Evolutionary conservation across 2,113 vertebrate genomes (phyloP).

Genomic region (Oncorhynchus clarkii): DNA sequence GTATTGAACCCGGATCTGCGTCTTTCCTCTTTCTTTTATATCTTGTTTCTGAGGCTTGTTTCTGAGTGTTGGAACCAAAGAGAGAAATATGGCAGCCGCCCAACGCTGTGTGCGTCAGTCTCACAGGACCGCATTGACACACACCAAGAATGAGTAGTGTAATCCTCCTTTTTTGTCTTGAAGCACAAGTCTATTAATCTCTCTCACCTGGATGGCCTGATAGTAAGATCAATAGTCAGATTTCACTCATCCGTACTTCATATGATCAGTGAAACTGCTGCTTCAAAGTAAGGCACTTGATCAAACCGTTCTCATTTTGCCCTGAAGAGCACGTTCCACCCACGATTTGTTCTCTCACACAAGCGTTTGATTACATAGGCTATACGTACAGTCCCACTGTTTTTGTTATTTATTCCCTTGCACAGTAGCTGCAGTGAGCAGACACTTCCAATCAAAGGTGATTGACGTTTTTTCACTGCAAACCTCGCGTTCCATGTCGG

Average conservation of each 20-base stretch:
- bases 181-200: background rate
- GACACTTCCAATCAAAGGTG: conserved; percentile 48
- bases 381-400: conserved; percentile 6
- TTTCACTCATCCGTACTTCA: background rate
- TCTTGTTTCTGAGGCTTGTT: conserved; percentile 43
- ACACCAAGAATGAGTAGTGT: conserved; percentile 13
- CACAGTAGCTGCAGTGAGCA: conserved; percentile 33
- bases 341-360: background rate
- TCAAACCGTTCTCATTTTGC: background rate
- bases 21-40: background rate
- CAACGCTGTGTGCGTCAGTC: conserved; percentile 10
- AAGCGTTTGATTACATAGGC: background rate
- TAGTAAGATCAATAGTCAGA: background rate
- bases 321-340: background rate
- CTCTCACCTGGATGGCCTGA: background rate
- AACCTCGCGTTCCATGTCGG: conserved; percentile 44
- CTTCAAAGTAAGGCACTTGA: background rate
- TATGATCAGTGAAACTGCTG: background rate
- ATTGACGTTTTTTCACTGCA: conserved; percentile 38
- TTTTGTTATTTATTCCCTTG: conserved; percentile 41
- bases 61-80: conserved; percentile 45
- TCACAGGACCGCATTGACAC: conserved; percentile 31
- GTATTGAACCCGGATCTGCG: no score
- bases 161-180: background rate
- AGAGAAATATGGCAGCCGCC: conserved; percentile 36